Evolutionary conservation across 2,113 vertebrate genomes (phyloP), one percentile per base, ranked within the genome.

Genomic region (Cairina moschata): DNA sequence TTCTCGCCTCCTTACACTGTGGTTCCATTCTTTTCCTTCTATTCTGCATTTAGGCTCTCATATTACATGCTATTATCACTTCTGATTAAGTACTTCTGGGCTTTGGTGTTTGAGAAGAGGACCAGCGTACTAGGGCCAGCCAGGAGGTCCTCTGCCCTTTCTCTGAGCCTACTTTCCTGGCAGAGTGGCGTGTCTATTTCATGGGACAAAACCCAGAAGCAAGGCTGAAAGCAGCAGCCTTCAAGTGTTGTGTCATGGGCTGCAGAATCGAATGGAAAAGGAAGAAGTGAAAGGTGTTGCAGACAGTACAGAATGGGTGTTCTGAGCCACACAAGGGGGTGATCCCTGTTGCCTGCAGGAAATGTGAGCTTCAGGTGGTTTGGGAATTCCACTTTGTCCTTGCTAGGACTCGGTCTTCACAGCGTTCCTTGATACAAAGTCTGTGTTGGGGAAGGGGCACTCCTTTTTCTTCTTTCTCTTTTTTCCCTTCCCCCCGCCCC

Each of bases 401-500:
- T 46, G 56, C 82, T 32, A 75, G 86, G 86, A 82, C 72, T 72
- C 13, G 1, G 36, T 73, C 91, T 81, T 31, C 50, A 38, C 92
- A 91, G 54, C 3, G 1, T 58, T 89, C 68, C 32, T 66, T 66
- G 83, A 72, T 87, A 3, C 36, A 54, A 83, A 90, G 58, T 86
- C 91, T n/a, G 4, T 26, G 56, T 8, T 62, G 88, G 81, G 83
- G 48, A 34, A 55, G 60, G 74, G 74, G 34, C 15, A 63, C 69
- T 93, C 83, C 88, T 94, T 78, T 74, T 83, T 9, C 80, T 91
- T 71, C 36, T 46, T 86, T 42, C 56, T 59, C 91, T 85, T 68
- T 74, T 55, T 25, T 23, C 26, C 26, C 36, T 32, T 40, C 9
- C 8, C 11, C 5, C 0, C 5, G 0, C 58, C 17, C 38, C 20